phyloP scores from a whole-genome alignment of 2,888 invertebrate genomes.

The Cerastis leucographa region DNA sequence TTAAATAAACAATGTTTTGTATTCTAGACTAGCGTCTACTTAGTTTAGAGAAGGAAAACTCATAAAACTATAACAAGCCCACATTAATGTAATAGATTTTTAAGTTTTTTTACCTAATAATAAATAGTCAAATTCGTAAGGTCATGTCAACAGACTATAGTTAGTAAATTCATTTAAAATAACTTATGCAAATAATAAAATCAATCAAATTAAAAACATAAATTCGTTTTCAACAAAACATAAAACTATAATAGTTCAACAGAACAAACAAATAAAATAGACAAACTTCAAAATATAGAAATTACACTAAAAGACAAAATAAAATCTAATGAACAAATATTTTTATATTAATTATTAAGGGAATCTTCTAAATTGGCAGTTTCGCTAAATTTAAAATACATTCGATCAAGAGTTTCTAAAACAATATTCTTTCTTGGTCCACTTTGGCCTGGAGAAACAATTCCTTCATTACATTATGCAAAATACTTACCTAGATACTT shows the following conservation, averaged over 20 bases:
- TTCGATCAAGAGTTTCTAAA: constrained; percentile 37
- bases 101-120: constrained; percentile 8
- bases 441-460: constrained; percentile 56
- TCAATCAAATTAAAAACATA: constrained; percentile 43
- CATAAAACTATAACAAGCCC: constrained; percentile 5
- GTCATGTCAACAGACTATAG: constrained; percentile 29
- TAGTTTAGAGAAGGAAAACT: constrained; percentile 11
- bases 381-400: constrained; percentile 30
- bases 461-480: constrained; percentile 38
- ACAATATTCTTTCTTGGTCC: constrained; percentile 54
- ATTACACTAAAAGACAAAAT: constrained; percentile 22
- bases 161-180: constrained; percentile 46
- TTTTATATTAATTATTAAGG: neutral
- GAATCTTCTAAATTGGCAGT: constrained; percentile 20
- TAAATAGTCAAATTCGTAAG: constrained; percentile 39
- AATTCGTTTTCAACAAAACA: constrained; percentile 61
- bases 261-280: constrained; percentile 33
- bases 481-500: constrained; percentile 57
- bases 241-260: constrained; percentile 54
- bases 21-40: constrained; percentile 13
- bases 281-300: constrained; percentile 50
- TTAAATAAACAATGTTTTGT: constrained; percentile 4
- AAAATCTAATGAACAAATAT: constrained; percentile 20
- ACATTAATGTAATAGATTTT: constrained; percentile 4
- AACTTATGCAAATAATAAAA: constrained; percentile 55